Evolutionary conservation across 2,113 vertebrate genomes (phyloP), one percentile per base, ranked within the genome.

Genomic region (Hippoglossus stenolepis): DNA sequence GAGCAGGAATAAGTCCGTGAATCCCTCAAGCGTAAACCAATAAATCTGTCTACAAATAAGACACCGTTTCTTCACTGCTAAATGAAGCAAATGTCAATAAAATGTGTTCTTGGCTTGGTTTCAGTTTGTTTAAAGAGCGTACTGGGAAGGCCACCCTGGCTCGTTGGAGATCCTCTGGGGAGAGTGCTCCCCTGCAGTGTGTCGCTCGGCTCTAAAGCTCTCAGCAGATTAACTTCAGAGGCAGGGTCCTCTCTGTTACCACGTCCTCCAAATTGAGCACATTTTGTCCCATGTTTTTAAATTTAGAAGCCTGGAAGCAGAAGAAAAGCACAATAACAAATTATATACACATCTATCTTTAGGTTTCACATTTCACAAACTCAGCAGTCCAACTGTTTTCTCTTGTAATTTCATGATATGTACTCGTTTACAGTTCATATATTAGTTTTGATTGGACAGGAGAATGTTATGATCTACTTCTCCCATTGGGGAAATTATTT

Each of bases 11-110:
- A 20, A 17, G 43, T 21, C 53, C 0, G 2, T 8, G 10, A 58
- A 21, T 47, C 35, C 8, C 31, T 59, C 7, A 18, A 59, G 66
- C 59, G n/a, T 24, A n/a, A 38, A 68, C 35, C n/a, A 72, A 51
- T 75, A 21, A 60, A 69, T 79, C 21, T 21, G 40, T 43, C 12
- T 43, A 26, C 17, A 31, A 56, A 28, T 17, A 18, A 11, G 1
- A 67, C 1, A 7, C 17, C 0, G 23, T 56, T 49, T 73, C 43
- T 73, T 65, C 35, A 23, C 38, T 61, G 61, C 68, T 78, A 51
- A 72, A 21, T 66, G 31, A 79, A 47, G 68, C 73, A 70, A 18
- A 65, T 68, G 35, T 73, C 59, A 75, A 75, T 75, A 65, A 80
- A 70, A 59, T 35, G 28, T 57, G 73, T 76, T 65, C 58, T 73